These are phyloP conservation scores for Diplogasteroides magnus DNA, from an alignment of 1,140 invertebrate genomes.

Conservation along the genomic window DNA sequence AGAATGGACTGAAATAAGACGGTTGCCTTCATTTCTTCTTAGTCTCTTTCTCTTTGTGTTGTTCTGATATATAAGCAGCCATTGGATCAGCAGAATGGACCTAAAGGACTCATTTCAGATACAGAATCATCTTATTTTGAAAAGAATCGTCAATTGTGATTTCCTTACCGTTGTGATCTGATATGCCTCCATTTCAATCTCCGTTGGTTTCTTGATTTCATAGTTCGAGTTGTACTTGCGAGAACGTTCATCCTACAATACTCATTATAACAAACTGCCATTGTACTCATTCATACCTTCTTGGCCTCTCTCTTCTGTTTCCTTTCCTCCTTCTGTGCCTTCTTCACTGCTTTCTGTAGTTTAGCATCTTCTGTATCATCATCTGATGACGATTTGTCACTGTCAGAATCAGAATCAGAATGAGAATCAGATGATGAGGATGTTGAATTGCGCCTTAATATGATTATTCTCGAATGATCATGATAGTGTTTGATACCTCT, in stretches of 20 bases:
- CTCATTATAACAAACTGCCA: background rate
- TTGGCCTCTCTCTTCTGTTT: conserved; percentile 13
- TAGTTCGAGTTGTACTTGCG: conserved; percentile 28
- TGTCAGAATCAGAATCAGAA: background rate
- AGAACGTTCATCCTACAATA: conserved; percentile 27
- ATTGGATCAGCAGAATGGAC: too few relatives aligned
- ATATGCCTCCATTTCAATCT: conserved; percentile 15
- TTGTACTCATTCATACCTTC: background rate
- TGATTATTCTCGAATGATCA: background rate
- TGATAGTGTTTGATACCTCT: background rate
- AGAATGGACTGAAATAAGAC: too few relatives aligned
- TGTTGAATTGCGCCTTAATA: background rate
- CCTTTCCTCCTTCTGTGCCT: conserved; percentile 14
- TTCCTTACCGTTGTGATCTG: background rate
- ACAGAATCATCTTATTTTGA: too few relatives aligned
- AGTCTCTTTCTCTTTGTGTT: too few relatives aligned
- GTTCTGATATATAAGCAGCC: too few relatives aligned
- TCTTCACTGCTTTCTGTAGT: conserved; percentile 26
- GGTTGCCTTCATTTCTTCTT: too few relatives aligned
- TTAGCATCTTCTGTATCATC: conserved; percentile 9
- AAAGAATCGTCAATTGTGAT: too few relatives aligned
- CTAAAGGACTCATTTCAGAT: too few relatives aligned
- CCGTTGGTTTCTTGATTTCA: conserved; percentile 22
- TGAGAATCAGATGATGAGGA: background rate
- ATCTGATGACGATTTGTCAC: conserved; percentile 17